Percentiles rank a stretch among this genome's conserved stretches.
Conservation (phyloP, 2,113 vertebrate genomes). For the Conger conger region DNA sequence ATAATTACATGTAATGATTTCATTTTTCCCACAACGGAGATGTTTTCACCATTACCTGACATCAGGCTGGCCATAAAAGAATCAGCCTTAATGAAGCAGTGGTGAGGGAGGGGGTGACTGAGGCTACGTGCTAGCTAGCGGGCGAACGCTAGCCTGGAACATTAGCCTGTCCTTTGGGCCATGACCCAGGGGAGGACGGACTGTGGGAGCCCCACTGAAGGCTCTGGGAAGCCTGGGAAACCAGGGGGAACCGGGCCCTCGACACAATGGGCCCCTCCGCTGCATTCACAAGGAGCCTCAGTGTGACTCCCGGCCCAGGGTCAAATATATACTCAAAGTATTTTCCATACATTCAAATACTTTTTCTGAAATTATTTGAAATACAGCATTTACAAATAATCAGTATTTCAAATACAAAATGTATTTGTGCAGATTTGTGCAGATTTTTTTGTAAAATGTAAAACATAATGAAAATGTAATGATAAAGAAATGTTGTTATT, state of each 20-base stretch:
- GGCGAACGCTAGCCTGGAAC: neutral
- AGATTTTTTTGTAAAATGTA: no score
- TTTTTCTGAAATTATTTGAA: no score
- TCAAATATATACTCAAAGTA: no score
- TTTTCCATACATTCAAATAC: no score
- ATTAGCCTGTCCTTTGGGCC: constrained; percentile 8
- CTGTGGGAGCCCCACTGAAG: neutral
- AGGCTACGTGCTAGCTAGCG: neutral
- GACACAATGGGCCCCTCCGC: neutral
- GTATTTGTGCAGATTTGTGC: no score
- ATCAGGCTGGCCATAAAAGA: neutral
- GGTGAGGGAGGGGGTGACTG: neutral
- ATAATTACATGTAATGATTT: neutral
- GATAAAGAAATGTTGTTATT: no score
- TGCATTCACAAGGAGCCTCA: neutral
- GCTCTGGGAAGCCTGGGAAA: neutral
- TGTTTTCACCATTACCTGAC: neutral
- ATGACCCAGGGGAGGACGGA: neutral
- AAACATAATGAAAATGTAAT: no score
- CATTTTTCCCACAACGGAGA: neutral
- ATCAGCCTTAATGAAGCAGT: neutral
- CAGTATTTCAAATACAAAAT: no score
- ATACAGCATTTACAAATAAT: no score
- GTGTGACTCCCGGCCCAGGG: neutral
- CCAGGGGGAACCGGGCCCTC: neutral